Conservation (phyloP, 2,797 vertebrate species). For the Cottoperca gobio region DNA sequence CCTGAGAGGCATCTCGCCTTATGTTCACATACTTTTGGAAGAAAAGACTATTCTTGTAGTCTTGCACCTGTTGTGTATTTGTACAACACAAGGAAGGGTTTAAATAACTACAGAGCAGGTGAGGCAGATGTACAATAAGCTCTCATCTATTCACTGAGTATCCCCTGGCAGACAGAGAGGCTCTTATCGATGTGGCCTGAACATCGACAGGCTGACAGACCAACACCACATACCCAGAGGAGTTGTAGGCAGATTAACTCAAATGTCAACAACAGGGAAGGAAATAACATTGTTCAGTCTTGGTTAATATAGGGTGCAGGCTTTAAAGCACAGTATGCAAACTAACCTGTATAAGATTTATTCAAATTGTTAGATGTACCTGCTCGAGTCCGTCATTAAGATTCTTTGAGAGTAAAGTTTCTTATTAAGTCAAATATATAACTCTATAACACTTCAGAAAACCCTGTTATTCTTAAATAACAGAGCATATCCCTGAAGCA, state of each 20-base stretch:
- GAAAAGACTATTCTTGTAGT: neutral
- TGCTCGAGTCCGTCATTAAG: neutral
- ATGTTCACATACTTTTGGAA: neutral
- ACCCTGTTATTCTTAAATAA: conserved; percentile 11
- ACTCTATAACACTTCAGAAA: conserved; percentile 12
- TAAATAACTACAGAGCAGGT: conserved; percentile 12
- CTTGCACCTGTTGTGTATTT: conserved; percentile 12
- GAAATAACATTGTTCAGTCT: neutral
- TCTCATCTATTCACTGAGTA: conserved; percentile 9
- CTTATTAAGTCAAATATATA: conserved; percentile 4
- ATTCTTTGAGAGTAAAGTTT: neutral
- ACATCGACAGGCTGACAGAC: conserved; percentile 24
- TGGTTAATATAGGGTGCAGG: neutral
- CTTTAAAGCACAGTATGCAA: neutral
- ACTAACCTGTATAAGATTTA: neutral
- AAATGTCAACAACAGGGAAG: conserved; percentile 1
- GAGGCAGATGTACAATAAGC: conserved; percentile 3
- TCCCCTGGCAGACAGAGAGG: conserved; percentile 26
- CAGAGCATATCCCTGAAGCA: conserved; percentile 4
- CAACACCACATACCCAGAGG: neutral
- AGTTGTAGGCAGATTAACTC: conserved; percentile 15
- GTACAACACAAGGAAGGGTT: neutral
- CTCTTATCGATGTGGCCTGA: conserved; percentile 16
- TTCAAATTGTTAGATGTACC: neutral
- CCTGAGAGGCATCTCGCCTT: conserved; percentile 25